Evolutionary conservation across 2,797 vertebrate genomes (phyloP).

Genomic region (Limnodromus scolopaceus): DNA sequence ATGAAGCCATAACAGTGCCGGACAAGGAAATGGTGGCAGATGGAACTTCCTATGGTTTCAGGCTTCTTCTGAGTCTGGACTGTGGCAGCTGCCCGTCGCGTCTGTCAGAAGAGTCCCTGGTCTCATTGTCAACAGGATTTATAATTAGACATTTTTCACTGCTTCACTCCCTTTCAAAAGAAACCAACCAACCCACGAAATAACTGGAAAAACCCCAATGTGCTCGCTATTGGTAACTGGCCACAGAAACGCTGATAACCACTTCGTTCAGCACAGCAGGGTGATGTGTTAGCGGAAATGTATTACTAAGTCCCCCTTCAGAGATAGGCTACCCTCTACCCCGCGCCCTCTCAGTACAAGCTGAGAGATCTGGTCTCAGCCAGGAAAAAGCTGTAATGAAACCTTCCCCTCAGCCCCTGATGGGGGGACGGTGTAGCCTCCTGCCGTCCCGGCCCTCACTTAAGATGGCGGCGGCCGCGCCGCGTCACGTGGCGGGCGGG

Average conservation of each 20-base stretch:
- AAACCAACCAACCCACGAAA: background rate
- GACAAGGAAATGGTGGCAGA: fast-evolving
- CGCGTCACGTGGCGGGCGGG: background rate
- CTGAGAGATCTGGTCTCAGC: fast-evolving
- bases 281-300: fast-evolving
- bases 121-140: fast-evolving
- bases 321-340: fast-evolving
- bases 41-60: fast-evolving
- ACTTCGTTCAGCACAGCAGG: fast-evolving
- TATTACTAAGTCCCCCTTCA: fast-evolving
- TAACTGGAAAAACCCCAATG: too few relatives aligned
- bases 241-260: fast-evolving
- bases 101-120: too few relatives aligned
- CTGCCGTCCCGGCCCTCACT: fast-evolving
- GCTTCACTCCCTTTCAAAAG: background rate
- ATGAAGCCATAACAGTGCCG: background rate
- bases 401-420: fast-evolving
- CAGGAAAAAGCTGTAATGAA: fast-evolving
- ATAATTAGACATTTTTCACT: background rate
- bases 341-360: fast-evolving
- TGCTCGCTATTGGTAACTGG: fast-evolving
- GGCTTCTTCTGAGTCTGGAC: fast-evolving
- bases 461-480: constrained; percentile 2
- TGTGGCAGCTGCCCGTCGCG: fast-evolving
- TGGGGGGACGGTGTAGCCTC: fast-evolving